Evolutionary conservation across 2,888 invertebrate genomes (phyloP).

Genomic region (Cistogaster globosa): DNA sequence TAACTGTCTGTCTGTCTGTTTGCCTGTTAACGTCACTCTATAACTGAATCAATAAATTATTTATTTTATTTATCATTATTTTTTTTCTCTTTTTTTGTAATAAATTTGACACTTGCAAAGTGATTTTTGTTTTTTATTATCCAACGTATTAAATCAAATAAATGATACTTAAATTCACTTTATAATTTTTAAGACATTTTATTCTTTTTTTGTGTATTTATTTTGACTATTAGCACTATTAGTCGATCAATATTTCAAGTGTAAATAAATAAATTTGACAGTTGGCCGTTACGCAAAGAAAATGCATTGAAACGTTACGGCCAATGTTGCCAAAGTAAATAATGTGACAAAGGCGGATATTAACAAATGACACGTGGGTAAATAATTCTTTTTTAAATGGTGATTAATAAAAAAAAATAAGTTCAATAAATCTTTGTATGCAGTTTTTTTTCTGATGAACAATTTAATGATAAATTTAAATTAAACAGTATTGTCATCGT

Average conservation of each 20-base stretch:
- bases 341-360: conserved; percentile 60
- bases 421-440: conserved; percentile 37
- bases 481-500: no score
- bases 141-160: conserved; percentile 62
- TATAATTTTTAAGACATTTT: conserved; percentile 45
- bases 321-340: conserved; percentile 64
- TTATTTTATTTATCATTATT: conserved; percentile 35
- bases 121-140: conserved; percentile 62
- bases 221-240: conserved; percentile 22
- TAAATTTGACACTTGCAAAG: conserved; percentile 70
- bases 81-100: conserved; percentile 46
- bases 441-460: neutral
- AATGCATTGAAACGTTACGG: conserved; percentile 8
- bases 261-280: conserved; percentile 59
- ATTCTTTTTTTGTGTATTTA: neutral
- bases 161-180: conserved; percentile 43
- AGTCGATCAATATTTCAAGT: conserved; percentile 62
- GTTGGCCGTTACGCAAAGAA: conserved; percentile 27
- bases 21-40: conserved; percentile 58
- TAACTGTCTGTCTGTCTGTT: conserved; percentile 33
- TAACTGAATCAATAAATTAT: conserved; percentile 55
- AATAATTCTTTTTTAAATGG: conserved; percentile 35
- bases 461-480: no score
- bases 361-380: conserved; percentile 61
- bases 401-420: conserved; percentile 34